Base-by-base conservation (phyloP, 2,113 vertebrate genomes). In the Gadus chalcogrammus region DNA sequence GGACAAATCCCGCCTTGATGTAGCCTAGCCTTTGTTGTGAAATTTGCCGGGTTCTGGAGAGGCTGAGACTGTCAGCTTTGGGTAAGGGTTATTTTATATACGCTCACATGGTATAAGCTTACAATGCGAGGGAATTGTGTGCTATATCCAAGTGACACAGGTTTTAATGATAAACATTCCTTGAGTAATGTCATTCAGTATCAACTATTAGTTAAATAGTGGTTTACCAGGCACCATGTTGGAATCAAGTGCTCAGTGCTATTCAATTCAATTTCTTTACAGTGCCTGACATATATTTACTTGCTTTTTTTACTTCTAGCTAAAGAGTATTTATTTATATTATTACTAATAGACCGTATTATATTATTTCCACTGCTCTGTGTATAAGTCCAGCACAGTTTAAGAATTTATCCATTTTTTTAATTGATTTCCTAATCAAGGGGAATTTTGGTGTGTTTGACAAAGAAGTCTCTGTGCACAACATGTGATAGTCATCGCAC, bases 211-310 rank as follows among this genome's bases (percentile, higher is more conserved):
- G 48, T 69, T 66, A 15, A 65, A 13, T 65, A 75, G 67, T 62
- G 72, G 70, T 80, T 63, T 80, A 76, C 78, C 31, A 72, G 75
- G 27, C 84, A 70, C 81, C 70, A 79, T 78, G 58, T 80, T 80
- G 65, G 84, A 78, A 73, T 82, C 38, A 80, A 71, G 61, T 78
- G 68, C 67, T 76, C 70, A 63, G 74, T 85, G 76, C 79, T 79
- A 82, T 79, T 79, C 64, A 70, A 35, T 35, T 35, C 31, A 76
- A 69, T 75, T 42, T 82, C 69, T 87, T 88, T 86, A 79, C 84
- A 87, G 89, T 89, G 89, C 89, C 89, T 89, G 71, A 83, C 62
- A 80, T 79, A 68, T 70, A 78, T 75, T 71, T 69, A 65, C 79
- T 83, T 64, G 63, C 66, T 35, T 70, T 48, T 58, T 17, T 16